Base-by-base conservation (phyloP, 2,113 vertebrate species). In the Candoia aspera region DNA sequence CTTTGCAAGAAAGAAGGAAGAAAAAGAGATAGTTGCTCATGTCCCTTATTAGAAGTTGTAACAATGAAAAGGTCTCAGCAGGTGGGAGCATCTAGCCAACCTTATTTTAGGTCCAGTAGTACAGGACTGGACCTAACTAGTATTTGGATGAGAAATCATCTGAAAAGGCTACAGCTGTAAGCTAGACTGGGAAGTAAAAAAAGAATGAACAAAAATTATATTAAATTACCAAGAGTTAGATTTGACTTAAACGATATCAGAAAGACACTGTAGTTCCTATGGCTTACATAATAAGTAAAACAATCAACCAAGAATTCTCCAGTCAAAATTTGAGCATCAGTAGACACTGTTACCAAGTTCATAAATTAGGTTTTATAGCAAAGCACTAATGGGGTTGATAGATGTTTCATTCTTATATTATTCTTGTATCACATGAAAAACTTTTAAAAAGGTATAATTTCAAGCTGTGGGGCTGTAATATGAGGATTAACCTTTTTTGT, bases 231-330 rank as follows among this genome's bases (percentile, higher is more conserved):
- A 68, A 68, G 12, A 68, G 29, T 12, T 73, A n/a, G 4, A 1
- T 73, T 73, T 33, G 29, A 73, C 15, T 79, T 79, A 5, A 37
- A 13, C 19, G 33, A 37, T 79, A 37, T 84, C 94, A 93, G 92
- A 93, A 87, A 89, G 93, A 92, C 0, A 6, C 86, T 90, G 91
- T 90, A 95, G 87, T 95, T 62, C 49, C 93, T 64, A 3, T 33
- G 90, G 90, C 92, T 95, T 91, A 60, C 57, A 94, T 49, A 95
- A 94, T 49, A 95, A 96, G 95, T 94, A 94, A 95, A 94, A 95
- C 92, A 93, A 91, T 94, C 92, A 95, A 93, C 94, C 92, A 95
- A 94, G 86, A 83, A 92, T 46, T 79, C 79, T 94, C 53, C 0
- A 79, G 64, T 15, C 91, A 89, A 94, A 96, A 96, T 91, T 0